phyloP scores from a whole-genome alignment of 2,113 vertebrate genomes.

The Panurus biarmicus region DNA sequence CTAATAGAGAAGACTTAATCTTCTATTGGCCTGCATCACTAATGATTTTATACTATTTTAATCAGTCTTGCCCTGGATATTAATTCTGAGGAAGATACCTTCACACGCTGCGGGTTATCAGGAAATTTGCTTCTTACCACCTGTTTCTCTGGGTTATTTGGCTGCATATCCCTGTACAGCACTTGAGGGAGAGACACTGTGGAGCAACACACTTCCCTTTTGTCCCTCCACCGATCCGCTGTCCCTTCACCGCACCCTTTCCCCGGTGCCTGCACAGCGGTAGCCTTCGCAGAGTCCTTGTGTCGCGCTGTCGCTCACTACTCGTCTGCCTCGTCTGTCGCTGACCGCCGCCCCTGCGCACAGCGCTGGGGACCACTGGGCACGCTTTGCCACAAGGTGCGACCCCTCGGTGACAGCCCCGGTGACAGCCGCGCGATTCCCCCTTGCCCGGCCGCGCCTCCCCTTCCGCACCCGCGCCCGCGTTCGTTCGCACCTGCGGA shows the following conservation, averaged over 20 bases:
- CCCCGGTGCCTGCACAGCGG: rapidly evolving
- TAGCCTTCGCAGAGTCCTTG: rapidly evolving
- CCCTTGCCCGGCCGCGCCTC: background rate
- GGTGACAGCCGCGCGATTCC: too few species aligned
- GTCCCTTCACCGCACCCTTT: rapidly evolving
- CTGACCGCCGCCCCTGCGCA: background rate
- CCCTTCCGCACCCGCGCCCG: background rate
- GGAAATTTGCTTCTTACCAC: background rate
- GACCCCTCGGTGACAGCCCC: background rate
- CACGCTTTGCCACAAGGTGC: rapidly evolving
- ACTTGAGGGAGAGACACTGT: too few species aligned
- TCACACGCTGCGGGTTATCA: rapidly evolving
- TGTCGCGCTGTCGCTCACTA: background rate
- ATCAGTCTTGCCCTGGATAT: background rate
- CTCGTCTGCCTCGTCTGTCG: rapidly evolving
- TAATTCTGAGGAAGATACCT: background rate
- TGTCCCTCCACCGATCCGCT: rapidly evolving
- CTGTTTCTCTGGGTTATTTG: rapidly evolving
- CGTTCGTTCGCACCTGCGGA: background rate
- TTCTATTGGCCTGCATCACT: background rate
- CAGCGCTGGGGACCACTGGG: background rate
- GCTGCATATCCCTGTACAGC: rapidly evolving
- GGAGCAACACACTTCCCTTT: rapidly evolving
- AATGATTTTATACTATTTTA: background rate
- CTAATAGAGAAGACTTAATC: background rate